Evolutionary conservation across 2,113 vertebrate species (phyloP).

Genomic region (Collichthys lucidus): DNA sequence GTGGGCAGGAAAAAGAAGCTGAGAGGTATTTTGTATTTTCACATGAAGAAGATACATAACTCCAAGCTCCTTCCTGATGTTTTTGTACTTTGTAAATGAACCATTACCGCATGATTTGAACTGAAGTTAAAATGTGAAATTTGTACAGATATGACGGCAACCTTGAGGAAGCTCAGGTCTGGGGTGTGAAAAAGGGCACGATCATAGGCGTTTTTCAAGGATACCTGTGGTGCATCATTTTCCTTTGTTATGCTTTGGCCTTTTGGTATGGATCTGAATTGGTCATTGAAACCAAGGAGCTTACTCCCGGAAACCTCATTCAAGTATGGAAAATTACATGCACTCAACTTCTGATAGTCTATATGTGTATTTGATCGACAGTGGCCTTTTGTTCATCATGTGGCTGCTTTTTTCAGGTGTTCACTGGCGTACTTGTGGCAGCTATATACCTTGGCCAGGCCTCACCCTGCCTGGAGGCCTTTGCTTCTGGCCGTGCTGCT

Average conservation of each 20-base stretch:
- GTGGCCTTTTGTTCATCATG: background rate
- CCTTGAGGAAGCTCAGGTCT: constrained; percentile 81
- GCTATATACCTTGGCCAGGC: constrained; percentile 84
- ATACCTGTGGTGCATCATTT: constrained; percentile 85
- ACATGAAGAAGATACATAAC: no score
- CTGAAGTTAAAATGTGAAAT: background rate
- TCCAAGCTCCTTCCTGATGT: no score
- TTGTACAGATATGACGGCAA: constrained; percentile 82
- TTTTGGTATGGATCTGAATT: constrained; percentile 86
- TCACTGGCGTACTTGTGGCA: constrained; percentile 84
- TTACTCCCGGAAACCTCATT: constrained; percentile 81
- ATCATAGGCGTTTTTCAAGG: constrained; percentile 83
- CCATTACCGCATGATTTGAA: background rate
- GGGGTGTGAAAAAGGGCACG: constrained; percentile 82
- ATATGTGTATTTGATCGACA: background rate
- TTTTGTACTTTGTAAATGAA: background rate
- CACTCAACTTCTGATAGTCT: background rate
- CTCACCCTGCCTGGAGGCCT: constrained; percentile 84
- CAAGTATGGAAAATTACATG: constrained; percentile 71
- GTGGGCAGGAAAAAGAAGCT: constrained; percentile 83
- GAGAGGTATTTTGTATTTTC: constrained; percentile 71
- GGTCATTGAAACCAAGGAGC: constrained; percentile 83
- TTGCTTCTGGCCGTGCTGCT: constrained; percentile 83
- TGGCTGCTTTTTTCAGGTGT: constrained; percentile 74
- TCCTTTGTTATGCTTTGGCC: constrained; percentile 82